A percentile compares a stretch with the other conserved stretches of the same genome.
These are phyloP conservation scores for Papilio demoleus DNA, from an alignment of 2,888 invertebrate genomes.

Conservation along the genomic window DNA sequence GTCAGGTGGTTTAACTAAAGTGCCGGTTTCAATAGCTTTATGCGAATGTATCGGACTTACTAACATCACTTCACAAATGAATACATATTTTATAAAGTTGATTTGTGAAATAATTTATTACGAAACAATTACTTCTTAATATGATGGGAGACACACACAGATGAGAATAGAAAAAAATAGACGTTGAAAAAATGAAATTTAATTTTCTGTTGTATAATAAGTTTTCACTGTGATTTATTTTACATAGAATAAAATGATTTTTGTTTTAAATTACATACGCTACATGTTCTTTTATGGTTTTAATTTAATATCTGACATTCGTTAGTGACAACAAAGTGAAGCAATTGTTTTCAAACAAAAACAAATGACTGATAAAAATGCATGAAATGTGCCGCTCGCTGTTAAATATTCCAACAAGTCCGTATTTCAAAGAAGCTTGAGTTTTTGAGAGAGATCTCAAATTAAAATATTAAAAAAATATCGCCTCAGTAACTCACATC, in stretches of 20 bases:
- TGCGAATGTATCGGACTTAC: neutral
- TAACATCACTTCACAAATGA: neutral
- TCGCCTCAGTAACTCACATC: too few species aligned
- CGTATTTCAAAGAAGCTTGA: conserved; percentile 20
- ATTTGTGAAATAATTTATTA: neutral
- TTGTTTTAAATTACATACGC: too few species aligned
- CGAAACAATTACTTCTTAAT: too few species aligned
- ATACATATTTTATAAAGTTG: too few species aligned
- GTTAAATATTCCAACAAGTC: conserved; percentile 23
- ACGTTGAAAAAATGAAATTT: neutral
- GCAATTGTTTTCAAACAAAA: neutral
- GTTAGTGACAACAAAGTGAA: neutral
- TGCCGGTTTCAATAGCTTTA: neutral
- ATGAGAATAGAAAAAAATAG: too few species aligned
- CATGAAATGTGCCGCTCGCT: conserved; percentile 17
- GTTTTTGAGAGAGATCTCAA: neutral
- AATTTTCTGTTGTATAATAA: too few species aligned
- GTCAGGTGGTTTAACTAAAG: conserved; percentile 5
- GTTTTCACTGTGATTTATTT: too few species aligned
- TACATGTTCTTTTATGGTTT: neutral
- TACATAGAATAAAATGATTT: too few species aligned
- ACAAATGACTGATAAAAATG: conserved; percentile 12
- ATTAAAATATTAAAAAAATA: too few species aligned
- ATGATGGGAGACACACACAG: too few species aligned
- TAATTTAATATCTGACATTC: neutral